Base-by-base conservation (phyloP, 2,888 invertebrate species). In the Hemithea aestivaria region DNA sequence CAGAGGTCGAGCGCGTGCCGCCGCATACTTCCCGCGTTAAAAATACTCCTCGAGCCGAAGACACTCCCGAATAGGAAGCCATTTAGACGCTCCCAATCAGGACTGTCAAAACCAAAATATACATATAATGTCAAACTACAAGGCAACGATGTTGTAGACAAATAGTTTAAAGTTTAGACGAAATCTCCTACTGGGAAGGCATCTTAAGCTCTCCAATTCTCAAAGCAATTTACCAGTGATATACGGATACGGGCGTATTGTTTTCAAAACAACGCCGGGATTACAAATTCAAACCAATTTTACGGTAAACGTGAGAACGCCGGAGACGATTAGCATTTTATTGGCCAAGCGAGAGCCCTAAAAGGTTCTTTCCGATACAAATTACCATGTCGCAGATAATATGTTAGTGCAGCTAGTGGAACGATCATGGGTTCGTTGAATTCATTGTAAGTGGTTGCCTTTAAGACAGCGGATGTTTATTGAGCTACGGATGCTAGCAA, bases 51-150 rank as follows among this genome's bases (percentile, higher is more conserved):
- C 58, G 40, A 53, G 61, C 62, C 48, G 58, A 70, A 75, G 79
- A 78, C 78, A 76, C 72, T 75, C 74, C 77, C 73, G 56, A 78
- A 77, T 77, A 75, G 76, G 81, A 75, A 78, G 67, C 62, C 61
- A 64, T 67, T 71, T 58, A 64, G 62, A 62, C 51, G 60, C 43
- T 42, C 62, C 45, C 53, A 58, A 69, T 71, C 60, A 62, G 62
- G 59, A 57, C 48, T 54, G 54, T 45, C 56, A 49, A 43, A 38
- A 41, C 29, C 27, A 23, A 33, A 27, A 40, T 24, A 35, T 28
- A 8, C 16, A 35, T 21, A 32, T 22, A 4, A 16, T 16, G 16
- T 16, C 16, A 16, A 16, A 5, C 16, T 16, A 5, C 16, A 16
- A 16, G 16, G 5, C 16, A 16, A 16, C 16, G 16, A 16, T 16